Conservation (phyloP, 2,888 invertebrate genomes). For the Orchesella flavescens region DNA sequence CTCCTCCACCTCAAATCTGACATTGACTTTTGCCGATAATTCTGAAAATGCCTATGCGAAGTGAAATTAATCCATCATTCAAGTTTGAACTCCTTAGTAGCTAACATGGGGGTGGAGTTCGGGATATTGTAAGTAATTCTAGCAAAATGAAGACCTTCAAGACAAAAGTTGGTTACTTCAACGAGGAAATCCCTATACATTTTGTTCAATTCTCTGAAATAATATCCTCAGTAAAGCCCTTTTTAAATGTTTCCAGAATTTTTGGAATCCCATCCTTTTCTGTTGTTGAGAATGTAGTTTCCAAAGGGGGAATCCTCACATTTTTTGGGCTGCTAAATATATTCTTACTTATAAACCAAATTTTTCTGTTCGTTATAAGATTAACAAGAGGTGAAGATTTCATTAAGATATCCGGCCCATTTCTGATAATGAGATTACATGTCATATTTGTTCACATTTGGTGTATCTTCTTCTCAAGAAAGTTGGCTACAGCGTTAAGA, state of each 20-base stretch:
- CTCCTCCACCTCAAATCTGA: too few relatives aligned
- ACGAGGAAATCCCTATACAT: constrained; percentile 69
- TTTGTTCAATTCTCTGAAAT: constrained; percentile 70
- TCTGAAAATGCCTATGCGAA: too few relatives aligned
- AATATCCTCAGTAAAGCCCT: constrained; percentile 67
- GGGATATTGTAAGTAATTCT: not conserved
- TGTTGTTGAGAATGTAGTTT: constrained; percentile 66
- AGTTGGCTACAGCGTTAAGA: constrained; percentile 60
- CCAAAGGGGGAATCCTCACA: constrained; percentile 62
- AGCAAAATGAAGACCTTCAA: constrained; percentile 55
- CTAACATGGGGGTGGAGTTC: too few relatives aligned
- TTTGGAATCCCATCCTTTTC: constrained; percentile 68
- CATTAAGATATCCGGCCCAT: constrained; percentile 64
- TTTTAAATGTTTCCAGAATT: constrained; percentile 66
- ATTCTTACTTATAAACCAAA: constrained; percentile 66
- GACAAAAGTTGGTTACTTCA: constrained; percentile 62
- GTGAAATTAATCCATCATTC: too few relatives aligned
- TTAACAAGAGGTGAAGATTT: constrained; percentile 65
- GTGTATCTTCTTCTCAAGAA: constrained; percentile 63
- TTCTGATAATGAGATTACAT: constrained; percentile 67
- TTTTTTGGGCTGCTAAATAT: constrained; percentile 63
- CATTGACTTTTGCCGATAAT: too few relatives aligned
- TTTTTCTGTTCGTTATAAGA: constrained; percentile 61
- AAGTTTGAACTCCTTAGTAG: too few relatives aligned
- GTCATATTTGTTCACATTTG: constrained; percentile 68